Evolutionary conservation across 2,113 vertebrate genomes (phyloP), one percentile per base, ranked within the genome.

Genomic region (Bostrychus sinensis): DNA sequence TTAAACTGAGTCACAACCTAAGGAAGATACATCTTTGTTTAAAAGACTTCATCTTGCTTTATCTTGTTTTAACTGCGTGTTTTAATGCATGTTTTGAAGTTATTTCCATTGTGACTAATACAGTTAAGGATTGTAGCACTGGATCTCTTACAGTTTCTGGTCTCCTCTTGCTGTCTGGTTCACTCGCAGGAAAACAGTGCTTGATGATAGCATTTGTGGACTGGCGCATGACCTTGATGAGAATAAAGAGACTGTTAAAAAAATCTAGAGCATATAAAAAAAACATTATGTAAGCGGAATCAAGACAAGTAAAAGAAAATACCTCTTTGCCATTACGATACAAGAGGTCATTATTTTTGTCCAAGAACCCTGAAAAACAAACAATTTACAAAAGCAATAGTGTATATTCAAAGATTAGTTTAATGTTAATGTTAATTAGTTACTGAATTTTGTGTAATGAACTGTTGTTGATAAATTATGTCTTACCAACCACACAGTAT

Each of bases 1-100:
- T 98, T 98, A 84, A 99, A 99, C 92, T 98, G 96, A 13, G 96
- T 98, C 22, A 95, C 95, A 55, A 98, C 96, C 97, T 98, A 62
- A 28, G 3, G 28, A 1, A 1, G 54, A 62, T 2, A 62, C 38
- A 68, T n/a, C 6, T 9, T 12, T 16, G 8, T 32, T n/a, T n/a
- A n/a, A n/a, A n/a, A n/a, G n/a, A n/a, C n/a, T n/a, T n/a, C n/a
- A n/a, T n/a, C n/a, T n/a, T n/a, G n/a, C n/a, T n/a, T n/a, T n/a
- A n/a, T n/a, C n/a, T n/a, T n/a, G n/a, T n/a, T n/a, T n/a, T n/a
- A n/a, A n/a, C n/a, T n/a, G n/a, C n/a, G n/a, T n/a, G n/a, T n/a
- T n/a, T n/a, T n/a, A n/a, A n/a, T n/a, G n/a, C n/a, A n/a, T n/a
- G n/a, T n/a, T n/a, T n/a, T 25, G 12, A 48, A 23, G 45, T 13